Conservation (phyloP, 2,888 invertebrate genomes). For the Conops quadrifasciatus region DNA sequence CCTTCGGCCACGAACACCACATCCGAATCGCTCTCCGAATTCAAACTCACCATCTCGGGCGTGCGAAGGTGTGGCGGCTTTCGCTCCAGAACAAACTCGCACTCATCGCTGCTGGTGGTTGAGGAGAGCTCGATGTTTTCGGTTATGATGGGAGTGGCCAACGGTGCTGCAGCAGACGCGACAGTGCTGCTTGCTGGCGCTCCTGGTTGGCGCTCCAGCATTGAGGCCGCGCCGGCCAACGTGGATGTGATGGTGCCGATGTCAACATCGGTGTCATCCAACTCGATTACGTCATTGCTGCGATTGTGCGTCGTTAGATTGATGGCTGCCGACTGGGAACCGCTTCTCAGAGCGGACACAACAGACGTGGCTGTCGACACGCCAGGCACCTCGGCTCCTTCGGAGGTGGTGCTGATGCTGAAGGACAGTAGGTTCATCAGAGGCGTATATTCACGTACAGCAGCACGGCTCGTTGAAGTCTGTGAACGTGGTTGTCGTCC, state of each 20-base stretch:
- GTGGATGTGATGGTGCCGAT: slow-evolving; percentile 6
- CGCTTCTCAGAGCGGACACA: slow-evolving; percentile 39
- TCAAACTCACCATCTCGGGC: slow-evolving; percentile 62
- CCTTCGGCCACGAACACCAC: slow-evolving; percentile 59
- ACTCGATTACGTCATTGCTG: slow-evolving; percentile 52
- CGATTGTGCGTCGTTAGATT: slow-evolving; percentile 62
- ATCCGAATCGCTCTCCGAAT: slow-evolving; percentile 63
- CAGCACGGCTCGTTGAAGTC: slow-evolving; percentile 11
- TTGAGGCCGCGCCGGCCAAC: slow-evolving; percentile 27
- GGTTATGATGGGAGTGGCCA: slow-evolving; percentile 46
- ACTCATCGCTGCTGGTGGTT: slow-evolving; percentile 61
- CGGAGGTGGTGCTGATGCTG: slow-evolving; percentile 53
- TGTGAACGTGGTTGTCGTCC: not conserved
- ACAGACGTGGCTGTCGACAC: slow-evolving; percentile 48
- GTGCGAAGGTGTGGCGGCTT: slow-evolving; percentile 65
- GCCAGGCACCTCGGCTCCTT: slow-evolving; percentile 55
- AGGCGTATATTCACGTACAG: slow-evolving; percentile 26
- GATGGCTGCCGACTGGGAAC: slow-evolving; percentile 57
- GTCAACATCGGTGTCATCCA: slow-evolving; percentile 51
- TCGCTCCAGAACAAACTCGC: slow-evolving; percentile 62
- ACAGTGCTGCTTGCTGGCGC: slow-evolving; percentile 40
- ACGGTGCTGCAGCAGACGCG: slow-evolving; percentile 35
- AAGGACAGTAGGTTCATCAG: slow-evolving; percentile 47
- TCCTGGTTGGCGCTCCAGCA: slow-evolving; percentile 42
- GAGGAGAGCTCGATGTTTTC: slow-evolving; percentile 58